Evolutionary conservation across 2,797 vertebrate species (phyloP).

Genomic region (Monodelphis domestica): DNA sequence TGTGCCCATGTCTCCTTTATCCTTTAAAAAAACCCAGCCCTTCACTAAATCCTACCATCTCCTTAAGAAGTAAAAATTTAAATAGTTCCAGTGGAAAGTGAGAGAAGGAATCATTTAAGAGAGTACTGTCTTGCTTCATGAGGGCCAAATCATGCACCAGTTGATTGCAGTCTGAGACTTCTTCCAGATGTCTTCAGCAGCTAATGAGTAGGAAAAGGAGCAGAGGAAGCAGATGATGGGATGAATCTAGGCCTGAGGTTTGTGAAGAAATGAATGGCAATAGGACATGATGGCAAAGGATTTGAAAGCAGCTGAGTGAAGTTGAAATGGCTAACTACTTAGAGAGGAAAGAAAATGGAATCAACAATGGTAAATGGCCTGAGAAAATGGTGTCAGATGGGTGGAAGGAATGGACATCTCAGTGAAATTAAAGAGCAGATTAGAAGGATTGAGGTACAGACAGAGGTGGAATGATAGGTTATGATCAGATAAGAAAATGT

Average conservation of each 20-base stretch:
- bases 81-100: neutral
- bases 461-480: neutral
- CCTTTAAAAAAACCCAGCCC: neutral
- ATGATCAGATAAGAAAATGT: neutral
- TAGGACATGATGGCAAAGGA: neutral
- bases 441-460: neutral
- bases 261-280: neutral
- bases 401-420: neutral
- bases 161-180: neutral
- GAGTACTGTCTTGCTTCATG: neutral
- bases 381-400: neutral
- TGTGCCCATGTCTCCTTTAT: neutral
- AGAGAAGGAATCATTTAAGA: neutral
- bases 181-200: neutral
- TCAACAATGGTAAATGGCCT: neutral
- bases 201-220: neutral
- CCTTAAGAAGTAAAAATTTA: neutral
- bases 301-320: neutral
- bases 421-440: neutral
- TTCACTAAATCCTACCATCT: neutral
- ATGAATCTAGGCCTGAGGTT: neutral
- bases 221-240: neutral
- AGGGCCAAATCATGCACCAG: neutral
- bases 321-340: neutral
- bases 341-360: neutral